A percentile compares a stretch with the other conserved stretches of the same genome.
These are phyloP conservation scores for Drosophila saltans DNA, from an alignment of 1,140 invertebrate genomes.

Conservation along the genomic window DNA sequence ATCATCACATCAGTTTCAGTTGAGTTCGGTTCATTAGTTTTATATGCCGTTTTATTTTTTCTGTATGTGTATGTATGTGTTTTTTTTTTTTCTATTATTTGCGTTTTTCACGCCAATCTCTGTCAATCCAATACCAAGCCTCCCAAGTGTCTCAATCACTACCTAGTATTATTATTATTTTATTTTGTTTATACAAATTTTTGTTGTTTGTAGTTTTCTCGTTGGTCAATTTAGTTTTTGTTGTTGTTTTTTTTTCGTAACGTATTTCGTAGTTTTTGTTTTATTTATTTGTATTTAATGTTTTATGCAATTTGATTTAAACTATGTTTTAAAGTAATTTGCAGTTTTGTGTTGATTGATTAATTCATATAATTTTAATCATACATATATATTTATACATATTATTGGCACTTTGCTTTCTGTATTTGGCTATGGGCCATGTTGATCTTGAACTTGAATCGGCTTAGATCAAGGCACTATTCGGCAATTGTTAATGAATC, in stretches of 20 bases:
- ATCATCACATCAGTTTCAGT: not conserved
- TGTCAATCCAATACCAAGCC: slow-evolving; percentile 50
- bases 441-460: slow-evolving; percentile 48
- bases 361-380: slow-evolving; percentile 38
- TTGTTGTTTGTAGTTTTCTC: not conserved
- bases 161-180: slow-evolving; percentile 8
- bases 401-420: slow-evolving; percentile 25
- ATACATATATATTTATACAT: not conserved
- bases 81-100: not conserved
- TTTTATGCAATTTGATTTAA: slow-evolving; percentile 55
- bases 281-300: slow-evolving; percentile 24
- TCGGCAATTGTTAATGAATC: slow-evolving; percentile 17
- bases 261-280: not conserved
- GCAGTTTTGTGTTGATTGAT: slow-evolving; percentile 58
- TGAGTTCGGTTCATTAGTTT: slow-evolving; percentile 14
- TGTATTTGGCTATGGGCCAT: slow-evolving; percentile 27
- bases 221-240: slow-evolving; percentile 5
- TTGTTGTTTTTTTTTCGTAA: slow-evolving; percentile 1
- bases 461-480: slow-evolving; percentile 28
- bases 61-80: too few species aligned
- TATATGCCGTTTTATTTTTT: too few species aligned
- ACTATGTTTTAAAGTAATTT: slow-evolving; percentile 60
- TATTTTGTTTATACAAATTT: slow-evolving; percentile 42
- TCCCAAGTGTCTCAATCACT: slow-evolving; percentile 41
- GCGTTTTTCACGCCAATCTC: slow-evolving; percentile 47